Evolutionary conservation across 2,888 invertebrate genomes (phyloP).

Genomic region (Sericinus montela): DNA sequence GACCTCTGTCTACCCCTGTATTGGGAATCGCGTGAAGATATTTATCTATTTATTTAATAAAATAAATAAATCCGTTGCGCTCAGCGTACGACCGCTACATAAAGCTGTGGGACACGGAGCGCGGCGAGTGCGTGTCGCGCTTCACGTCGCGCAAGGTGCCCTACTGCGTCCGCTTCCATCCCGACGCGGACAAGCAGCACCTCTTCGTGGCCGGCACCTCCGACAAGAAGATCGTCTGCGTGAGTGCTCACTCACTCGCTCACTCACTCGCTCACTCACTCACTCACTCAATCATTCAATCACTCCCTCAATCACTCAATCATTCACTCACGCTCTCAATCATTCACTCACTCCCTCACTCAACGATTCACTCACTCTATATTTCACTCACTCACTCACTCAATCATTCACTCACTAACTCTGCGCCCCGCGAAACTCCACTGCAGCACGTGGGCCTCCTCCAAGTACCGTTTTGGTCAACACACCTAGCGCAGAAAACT

Average conservation of each 20-base stretch:
- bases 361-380: too few species aligned
- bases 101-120: constrained; percentile 99
- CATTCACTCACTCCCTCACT: not conserved
- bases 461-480: too few species aligned
- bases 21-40: too few species aligned
- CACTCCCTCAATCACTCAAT: not conserved
- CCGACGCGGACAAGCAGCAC: constrained; percentile 97
- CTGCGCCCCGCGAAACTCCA: too few species aligned
- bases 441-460: too few species aligned
- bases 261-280: too few species aligned
- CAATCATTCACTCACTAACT: too few species aligned
- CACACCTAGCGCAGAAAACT: too few species aligned
- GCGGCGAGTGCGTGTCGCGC: constrained; percentile 89
- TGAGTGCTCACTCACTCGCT: constrained; percentile 69
- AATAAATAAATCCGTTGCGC: not conserved
- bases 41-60: too few species aligned
- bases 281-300: too few species aligned
- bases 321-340: not conserved
- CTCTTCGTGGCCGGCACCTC: constrained; percentile 99
- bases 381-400: too few species aligned
- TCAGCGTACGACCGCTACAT: constrained; percentile 96
- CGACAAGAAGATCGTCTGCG: constrained; percentile 99
- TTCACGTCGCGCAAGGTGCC: constrained; percentile 98
- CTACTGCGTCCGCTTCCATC: constrained; percentile 98
- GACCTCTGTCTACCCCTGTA: too few species aligned